phyloP scores from a whole-genome alignment of 2,113 vertebrate genomes.

The Apteryx owenii region DNA sequence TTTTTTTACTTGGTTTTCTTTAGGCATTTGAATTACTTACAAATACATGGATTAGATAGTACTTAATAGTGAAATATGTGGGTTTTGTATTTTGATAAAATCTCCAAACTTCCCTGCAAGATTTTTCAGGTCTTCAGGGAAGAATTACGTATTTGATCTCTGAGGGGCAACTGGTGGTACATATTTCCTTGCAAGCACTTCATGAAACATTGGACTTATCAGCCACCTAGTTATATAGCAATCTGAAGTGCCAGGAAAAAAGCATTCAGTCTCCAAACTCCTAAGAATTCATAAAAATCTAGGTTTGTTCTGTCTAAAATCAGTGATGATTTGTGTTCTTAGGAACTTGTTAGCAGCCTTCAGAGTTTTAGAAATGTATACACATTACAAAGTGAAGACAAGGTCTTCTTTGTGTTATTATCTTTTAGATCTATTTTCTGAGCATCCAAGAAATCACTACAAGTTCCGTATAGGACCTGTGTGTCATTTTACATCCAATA shows the following conservation, averaged over 20 bases:
- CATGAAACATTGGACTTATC: neutral
- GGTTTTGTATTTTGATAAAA: neutral
- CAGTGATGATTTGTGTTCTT: neutral
- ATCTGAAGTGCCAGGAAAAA: neutral
- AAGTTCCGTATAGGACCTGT: neutral
- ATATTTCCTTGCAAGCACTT: neutral
- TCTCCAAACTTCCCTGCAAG: neutral
- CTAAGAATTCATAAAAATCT: neutral
- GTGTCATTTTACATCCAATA: neutral
- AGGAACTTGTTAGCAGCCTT: neutral
- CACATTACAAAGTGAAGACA: neutral
- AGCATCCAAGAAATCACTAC: neutral
- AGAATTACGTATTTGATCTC: neutral
- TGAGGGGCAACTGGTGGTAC: neutral
- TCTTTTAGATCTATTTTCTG: neutral
- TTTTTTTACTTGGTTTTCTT: neutral
- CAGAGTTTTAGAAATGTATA: neutral
- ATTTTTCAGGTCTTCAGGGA: neutral
- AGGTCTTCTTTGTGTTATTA: neutral
- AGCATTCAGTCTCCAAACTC: neutral
- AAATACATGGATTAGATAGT: neutral
- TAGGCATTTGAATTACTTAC: neutral
- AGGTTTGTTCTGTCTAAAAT: neutral
- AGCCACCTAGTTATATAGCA: neutral
- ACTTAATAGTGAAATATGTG: neutral